phyloP scores from a whole-genome alignment of 2,113 vertebrate species.

The Atherinomorus stipes region DNA sequence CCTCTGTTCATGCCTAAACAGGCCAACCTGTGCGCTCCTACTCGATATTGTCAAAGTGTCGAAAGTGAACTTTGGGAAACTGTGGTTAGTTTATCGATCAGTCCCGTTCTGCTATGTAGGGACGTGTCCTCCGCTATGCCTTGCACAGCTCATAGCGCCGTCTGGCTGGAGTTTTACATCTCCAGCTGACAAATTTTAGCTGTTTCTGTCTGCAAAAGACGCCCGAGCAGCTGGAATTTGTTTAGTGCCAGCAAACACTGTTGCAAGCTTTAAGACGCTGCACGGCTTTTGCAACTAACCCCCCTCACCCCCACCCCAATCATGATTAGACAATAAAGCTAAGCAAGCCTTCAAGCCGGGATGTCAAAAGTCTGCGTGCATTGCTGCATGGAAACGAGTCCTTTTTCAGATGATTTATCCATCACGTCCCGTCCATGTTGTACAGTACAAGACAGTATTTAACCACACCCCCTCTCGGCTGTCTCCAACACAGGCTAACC shows the following conservation, averaged over 20 bases:
- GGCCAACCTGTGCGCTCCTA: conserved; percentile 35
- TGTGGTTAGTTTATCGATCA: conserved; percentile 64
- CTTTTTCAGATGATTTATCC: conserved; percentile 61
- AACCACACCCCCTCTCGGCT: conserved; percentile 90
- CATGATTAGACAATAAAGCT: conserved; percentile 1
- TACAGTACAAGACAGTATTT: conserved; percentile 90
- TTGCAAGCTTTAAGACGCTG: conserved; percentile 23
- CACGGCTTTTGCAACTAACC: conserved; percentile 6
- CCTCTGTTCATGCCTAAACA: not conserved
- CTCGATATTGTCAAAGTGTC: conserved; percentile 59
- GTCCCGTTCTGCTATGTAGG: conserved; percentile 10
- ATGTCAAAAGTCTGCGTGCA: conserved; percentile 36
- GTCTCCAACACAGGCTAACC: conserved; percentile 82
- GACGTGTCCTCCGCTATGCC: conserved; percentile 39
- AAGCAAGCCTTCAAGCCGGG: conserved; percentile 46
- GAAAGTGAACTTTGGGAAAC: conserved; percentile 76
- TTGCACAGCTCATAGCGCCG: conserved; percentile 25
- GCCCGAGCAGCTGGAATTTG: conserved; percentile 67
- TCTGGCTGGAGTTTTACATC: conserved; percentile 28
- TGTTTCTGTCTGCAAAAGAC: conserved; percentile 51
- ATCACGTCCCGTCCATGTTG: conserved; percentile 87
- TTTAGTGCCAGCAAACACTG: conserved; percentile 43
- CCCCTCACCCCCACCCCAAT: not conserved
- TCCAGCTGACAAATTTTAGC: conserved; percentile 41
- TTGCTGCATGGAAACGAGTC: conserved; percentile 1